Conservation (phyloP, 1,140 invertebrate species). For the Brachionus rotundiformis region DNA sequence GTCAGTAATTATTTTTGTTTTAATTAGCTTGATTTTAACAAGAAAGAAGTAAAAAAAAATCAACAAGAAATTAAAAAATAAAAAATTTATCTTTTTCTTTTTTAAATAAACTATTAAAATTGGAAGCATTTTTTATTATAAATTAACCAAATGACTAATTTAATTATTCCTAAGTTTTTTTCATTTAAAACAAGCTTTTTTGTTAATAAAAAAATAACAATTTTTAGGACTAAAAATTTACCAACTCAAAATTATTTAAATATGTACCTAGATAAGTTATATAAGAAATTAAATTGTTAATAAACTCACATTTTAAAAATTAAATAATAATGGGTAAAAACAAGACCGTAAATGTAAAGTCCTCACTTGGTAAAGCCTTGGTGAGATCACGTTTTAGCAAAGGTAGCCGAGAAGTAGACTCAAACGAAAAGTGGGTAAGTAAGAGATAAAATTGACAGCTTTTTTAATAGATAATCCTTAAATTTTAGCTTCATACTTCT, state of each 20-base stretch:
- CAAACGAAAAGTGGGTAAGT: constrained; percentile 38
- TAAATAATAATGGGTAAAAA: constrained; percentile 36
- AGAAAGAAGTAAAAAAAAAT: neutral
- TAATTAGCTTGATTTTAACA: neutral
- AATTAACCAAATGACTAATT: too few species aligned
- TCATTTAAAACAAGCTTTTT: too few species aligned
- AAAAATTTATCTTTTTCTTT: neutral
- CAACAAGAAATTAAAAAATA: neutral
- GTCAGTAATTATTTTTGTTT: neutral
- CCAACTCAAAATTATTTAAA: neutral
- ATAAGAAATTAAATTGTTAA: neutral
- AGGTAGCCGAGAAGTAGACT: neutral
- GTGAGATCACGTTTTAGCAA: constrained; percentile 32
- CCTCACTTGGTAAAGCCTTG: constrained; percentile 35
- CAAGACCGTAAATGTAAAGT: neutral
- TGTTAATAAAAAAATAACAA: neutral
- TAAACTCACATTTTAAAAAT: neutral
- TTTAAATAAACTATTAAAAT: too few species aligned
- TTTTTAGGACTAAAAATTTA: neutral
- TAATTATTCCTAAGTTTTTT: too few species aligned
- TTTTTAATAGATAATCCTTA: neutral
- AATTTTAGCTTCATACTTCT: constrained; percentile 75
- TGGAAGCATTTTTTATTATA: too few species aligned
- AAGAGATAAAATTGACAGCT: neutral
- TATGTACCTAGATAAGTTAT: neutral